phyloP scores from a whole-genome alignment of 2,797 vertebrate species.

The Alca torda region DNA sequence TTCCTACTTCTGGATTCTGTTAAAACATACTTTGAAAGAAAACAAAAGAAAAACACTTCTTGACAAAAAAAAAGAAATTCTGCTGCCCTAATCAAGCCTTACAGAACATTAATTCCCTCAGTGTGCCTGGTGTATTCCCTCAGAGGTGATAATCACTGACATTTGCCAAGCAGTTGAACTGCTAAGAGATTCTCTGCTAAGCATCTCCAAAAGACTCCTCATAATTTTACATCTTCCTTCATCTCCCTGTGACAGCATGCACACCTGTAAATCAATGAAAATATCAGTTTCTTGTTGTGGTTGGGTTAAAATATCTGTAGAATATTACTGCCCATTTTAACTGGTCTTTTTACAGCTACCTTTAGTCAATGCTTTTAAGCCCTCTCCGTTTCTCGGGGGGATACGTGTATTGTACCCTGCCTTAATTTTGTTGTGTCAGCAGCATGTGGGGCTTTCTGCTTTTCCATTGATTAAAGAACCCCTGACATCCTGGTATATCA shows the following conservation, averaged over 20 bases:
- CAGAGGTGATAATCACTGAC: background rate
- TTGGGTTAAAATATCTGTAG: background rate
- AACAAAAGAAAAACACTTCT: background rate
- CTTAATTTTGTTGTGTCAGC: background rate
- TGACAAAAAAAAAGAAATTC: background rate
- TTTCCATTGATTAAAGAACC: background rate
- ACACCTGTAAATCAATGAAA: background rate
- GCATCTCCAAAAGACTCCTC: background rate
- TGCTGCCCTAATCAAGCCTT: background rate
- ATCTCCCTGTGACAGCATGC: background rate
- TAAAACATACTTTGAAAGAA: background rate
- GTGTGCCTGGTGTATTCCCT: background rate
- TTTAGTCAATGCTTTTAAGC: background rate
- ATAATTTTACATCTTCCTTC: background rate
- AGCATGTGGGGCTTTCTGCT: background rate
- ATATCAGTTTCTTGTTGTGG: background rate
- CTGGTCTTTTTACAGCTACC: background rate
- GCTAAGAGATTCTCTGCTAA: background rate
- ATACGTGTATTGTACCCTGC: background rate
- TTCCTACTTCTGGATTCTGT: background rate
- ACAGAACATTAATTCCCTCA: background rate
- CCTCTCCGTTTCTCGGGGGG: background rate
- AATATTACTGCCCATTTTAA: background rate
- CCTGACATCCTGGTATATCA: background rate
- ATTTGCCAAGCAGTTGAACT: background rate